A percentile compares a stretch with the other conserved stretches of the same genome.
Conservation (phyloP, 2,113 vertebrate species). For the Anguilla rostrata region DNA sequence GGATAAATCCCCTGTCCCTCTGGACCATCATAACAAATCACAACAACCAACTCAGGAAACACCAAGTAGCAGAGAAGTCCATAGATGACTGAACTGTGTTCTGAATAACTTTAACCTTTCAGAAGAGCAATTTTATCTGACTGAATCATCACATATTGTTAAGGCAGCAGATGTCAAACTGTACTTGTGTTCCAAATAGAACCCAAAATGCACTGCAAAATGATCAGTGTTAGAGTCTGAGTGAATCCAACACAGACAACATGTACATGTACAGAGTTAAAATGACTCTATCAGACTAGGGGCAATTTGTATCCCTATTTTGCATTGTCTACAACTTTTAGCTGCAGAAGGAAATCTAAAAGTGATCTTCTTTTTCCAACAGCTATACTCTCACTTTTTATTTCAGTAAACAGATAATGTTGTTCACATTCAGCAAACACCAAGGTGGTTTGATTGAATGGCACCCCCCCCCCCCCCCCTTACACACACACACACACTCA, state of each 20-base stretch:
- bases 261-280: too few species aligned
- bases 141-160: background rate
- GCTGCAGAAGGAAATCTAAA: too few species aligned
- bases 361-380: too few species aligned
- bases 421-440: too few species aligned
- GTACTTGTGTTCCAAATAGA: background rate
- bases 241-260: too few species aligned
- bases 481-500: background rate
- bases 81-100: constrained; percentile 37
- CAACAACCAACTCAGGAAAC: constrained; percentile 63
- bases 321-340: too few species aligned
- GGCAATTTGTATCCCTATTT: too few species aligned
- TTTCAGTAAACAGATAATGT: too few species aligned
- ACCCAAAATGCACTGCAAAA: background rate
- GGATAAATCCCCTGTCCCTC: constrained; percentile 53
- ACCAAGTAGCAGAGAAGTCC: constrained; percentile 28
- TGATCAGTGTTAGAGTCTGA: background rate
- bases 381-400: too few species aligned
- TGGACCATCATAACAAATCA: constrained; percentile 57
- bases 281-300: too few species aligned
- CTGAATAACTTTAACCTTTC: constrained; percentile 67
- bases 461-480: too few species aligned
- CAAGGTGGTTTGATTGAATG: too few species aligned
- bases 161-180: background rate
- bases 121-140: constrained; percentile 21